Base-by-base conservation (phyloP, 2,797 vertebrate species). In the Sebastes nivosus region DNA sequence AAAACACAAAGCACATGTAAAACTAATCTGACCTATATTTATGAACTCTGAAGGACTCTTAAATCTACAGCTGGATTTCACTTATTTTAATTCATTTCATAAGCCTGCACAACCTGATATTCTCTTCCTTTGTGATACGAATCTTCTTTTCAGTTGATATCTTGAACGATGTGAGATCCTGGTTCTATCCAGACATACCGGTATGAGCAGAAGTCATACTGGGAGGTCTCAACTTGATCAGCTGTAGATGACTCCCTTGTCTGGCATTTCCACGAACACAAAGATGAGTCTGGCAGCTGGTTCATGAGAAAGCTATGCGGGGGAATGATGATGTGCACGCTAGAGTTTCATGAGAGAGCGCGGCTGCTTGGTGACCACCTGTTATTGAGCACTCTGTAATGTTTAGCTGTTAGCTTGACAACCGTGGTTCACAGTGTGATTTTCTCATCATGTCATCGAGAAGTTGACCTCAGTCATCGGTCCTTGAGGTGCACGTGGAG, bases 361-460 rank as follows among this genome's bases (percentile, higher is more conserved):
- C 10, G 30, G 50, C 38, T 22, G 57, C 66, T 74, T 63, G 50
- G 61, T 18, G 71, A 30, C 74, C 87, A 87, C 55, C 86, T 88
- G 86, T 81, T 89, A 55, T 20, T 54, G 18, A 67, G 24, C 36
- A 67, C 60, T 73, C 32, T 24, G 77, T 63, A 36, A 66, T 42
- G 50, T 61, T 75, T 24, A 3, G 16, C 27, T 67, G 63, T 42
- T 42, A n/a, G 72, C 32, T 3, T 69, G 50, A 54, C 55, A 76
- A 38, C 61, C 20, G n/a, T 10, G 6, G 14, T 14, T 64, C 29
- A 46, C 20, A 10, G 32, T 14, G 50, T 69, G 55, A 68, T 67
- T 65, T 70, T 72, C 13, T 55, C 61, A 9, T 50, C 22, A 3
- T 68, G 52, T 27, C 10, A 32, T 18, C 4, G 7, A 52, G 64